phyloP scores from a whole-genome alignment of 2,113 vertebrate species.

The Saccopteryx bilineata region DNA sequence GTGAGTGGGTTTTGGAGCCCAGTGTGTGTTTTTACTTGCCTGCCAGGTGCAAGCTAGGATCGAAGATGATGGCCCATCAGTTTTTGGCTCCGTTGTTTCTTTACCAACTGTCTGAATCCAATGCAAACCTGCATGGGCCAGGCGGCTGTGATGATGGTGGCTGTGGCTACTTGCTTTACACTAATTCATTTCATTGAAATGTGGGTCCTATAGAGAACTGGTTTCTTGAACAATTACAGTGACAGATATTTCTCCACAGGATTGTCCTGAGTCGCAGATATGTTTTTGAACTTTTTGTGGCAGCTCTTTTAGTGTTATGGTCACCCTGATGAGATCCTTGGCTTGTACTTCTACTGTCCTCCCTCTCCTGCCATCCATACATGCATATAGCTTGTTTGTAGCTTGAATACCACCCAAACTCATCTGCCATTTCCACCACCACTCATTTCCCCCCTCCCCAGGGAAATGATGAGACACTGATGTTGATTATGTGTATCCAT shows the following conservation, averaged over 20 bases:
- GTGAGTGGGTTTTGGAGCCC: no score
- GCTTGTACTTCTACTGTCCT: neutral
- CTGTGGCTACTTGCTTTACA: neutral
- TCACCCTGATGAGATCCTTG: slow-evolving; percentile 24
- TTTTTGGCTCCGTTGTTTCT: no score
- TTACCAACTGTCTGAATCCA: no score
- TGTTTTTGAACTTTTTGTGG: slow-evolving; percentile 36
- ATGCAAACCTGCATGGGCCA: no score
- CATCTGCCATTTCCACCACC: neutral
- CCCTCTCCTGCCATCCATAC: neutral
- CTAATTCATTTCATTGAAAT: slow-evolving; percentile 54
- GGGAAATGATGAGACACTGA: slow-evolving; percentile 52
- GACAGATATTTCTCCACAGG: neutral
- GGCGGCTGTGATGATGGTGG: no score
- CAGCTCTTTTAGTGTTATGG: neutral
- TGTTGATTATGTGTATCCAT: slow-evolving; percentile 66
- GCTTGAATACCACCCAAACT: neutral
- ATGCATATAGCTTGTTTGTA: neutral
- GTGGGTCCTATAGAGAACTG: slow-evolving; percentile 19
- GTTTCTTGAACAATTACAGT: slow-evolving; percentile 24
- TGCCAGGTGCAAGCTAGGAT: no score
- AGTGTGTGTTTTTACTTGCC: no score
- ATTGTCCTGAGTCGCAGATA: slow-evolving; percentile 2
- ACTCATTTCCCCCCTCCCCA: neutral
- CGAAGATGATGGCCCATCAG: no score